A percentile compares a stretch with the other conserved stretches of the same genome.
phyloP scores from a whole-genome alignment of 1,140 invertebrate species.

The Pseudoatta argentina region DNA sequence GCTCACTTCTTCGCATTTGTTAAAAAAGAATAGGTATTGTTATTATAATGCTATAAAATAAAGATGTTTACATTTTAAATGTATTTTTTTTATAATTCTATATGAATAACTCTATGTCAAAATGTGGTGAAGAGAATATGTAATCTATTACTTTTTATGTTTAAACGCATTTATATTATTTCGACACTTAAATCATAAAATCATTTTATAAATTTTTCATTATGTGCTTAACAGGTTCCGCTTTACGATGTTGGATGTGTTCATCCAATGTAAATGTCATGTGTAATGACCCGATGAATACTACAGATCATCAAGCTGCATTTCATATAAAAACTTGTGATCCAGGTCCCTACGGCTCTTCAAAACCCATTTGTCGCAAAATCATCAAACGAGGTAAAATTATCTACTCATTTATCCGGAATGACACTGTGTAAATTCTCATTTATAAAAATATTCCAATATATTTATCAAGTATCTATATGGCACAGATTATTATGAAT shows the following conservation, averaged over 20 bases:
- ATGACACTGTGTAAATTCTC: neutral
- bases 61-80: no score
- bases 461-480: neutral
- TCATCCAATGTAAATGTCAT: conserved; percentile 89
- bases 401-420: neutral
- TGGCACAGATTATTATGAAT: no score
- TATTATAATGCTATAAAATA: no score
- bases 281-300: conserved; percentile 91
- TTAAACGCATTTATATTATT: neutral
- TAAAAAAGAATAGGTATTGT: no score
- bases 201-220: neutral
- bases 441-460: neutral
- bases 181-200: neutral
- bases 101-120: no score
- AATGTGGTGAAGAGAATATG: no score
- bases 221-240: conserved; percentile 83
- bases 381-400: conserved; percentile 80
- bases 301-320: conserved; percentile 82
- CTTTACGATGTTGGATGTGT: conserved; percentile 91
- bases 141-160: no score
- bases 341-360: conserved; percentile 59
- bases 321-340: conserved; percentile 80
- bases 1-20: no score
- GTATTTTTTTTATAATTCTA: no score
- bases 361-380: conserved; percentile 81